Evolutionary conservation across 2,797 vertebrate species (phyloP), one percentile per base, ranked within the genome.

Genomic region (Alosa sapidissima): DNA sequence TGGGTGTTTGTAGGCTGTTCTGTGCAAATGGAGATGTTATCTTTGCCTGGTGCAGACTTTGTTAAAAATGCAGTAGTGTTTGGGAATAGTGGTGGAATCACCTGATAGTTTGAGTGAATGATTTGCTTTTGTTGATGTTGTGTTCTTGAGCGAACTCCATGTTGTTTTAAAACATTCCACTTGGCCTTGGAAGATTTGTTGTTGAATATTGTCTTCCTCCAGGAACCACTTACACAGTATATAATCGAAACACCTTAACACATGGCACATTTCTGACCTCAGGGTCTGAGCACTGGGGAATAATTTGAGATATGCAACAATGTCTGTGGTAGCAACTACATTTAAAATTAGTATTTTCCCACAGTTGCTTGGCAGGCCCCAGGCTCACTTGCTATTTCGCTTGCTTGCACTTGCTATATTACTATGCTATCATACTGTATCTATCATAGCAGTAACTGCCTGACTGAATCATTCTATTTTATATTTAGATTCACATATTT

Each of bases 11-110:
- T 47, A 47, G 72, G 41, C 14, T 78, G 36, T 45, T 19, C 14
- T 21, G 72, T 78, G 72, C 41, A 47, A 78, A 78, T 45, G 72
- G 72, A 78, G 72, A 78, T 47, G 36, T 78, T 78, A 21, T 78
- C 72, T 78, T 47, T 21, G 41, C 41, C 36, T 36, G 16, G 36
- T 47, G 72, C 72, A 78, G 72, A 2, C 72, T 45, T 2, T 21
- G 36, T 19, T 78, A 78, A 45, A 78, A 45, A 78, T 78, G 19
- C 72, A 72, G 33, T 14, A 41, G 68, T 5, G 72, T 45, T 21
- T 78, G 72, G 72, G 36, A 47, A 21, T 45, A 41, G 14, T 13
- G 72, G 14, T 78, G 41, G 72, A 47, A 47, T 78, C 72, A 78
- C 72, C 7, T 45, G 41, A 78, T 47, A 21, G 72, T 47, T 78